phyloP scores from a whole-genome alignment of 1,140 invertebrate species.

The Cydia fagiglandana region DNA sequence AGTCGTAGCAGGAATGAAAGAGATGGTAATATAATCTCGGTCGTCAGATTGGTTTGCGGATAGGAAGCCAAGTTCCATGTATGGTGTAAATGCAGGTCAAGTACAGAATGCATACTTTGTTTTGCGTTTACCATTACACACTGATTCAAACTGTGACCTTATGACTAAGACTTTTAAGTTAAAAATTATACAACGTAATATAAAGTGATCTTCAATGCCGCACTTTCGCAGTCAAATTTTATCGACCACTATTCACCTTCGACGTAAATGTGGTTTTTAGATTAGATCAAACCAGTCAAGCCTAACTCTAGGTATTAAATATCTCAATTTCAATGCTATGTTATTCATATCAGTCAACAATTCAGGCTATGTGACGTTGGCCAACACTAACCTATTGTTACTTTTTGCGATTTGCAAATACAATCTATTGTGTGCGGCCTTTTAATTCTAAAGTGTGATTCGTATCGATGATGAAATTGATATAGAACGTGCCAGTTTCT shows the following conservation, averaged over 20 bases:
- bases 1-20: too few relatives aligned
- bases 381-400: constrained; percentile 23
- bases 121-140: not conserved
- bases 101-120: constrained; percentile 34
- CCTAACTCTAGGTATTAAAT: not conserved
- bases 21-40: too few relatives aligned
- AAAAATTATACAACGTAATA: not conserved
- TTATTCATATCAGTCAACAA: constrained; percentile 13
- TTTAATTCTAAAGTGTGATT: constrained; percentile 22
- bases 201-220: not conserved
- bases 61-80: constrained; percentile 41
- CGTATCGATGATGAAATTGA: constrained; percentile 20
- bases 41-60: too few relatives aligned
- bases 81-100: constrained; percentile 43
- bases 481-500: constrained; percentile 13
- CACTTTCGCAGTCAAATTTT: not conserved
- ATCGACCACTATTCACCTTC: not conserved
- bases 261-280: not conserved
- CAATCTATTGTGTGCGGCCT: constrained; percentile 23
- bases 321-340: constrained; percentile 2
- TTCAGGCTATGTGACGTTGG: constrained; percentile 15
- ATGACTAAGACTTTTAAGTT: not conserved
- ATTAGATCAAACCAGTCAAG: not conserved
- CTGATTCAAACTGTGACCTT: not conserved
- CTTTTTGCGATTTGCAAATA: constrained; percentile 28